A percentile compares a stretch with the other conserved stretches of the same genome.
Conservation (phyloP, 2,888 invertebrate species). For the Barypeithes pellucidus region DNA sequence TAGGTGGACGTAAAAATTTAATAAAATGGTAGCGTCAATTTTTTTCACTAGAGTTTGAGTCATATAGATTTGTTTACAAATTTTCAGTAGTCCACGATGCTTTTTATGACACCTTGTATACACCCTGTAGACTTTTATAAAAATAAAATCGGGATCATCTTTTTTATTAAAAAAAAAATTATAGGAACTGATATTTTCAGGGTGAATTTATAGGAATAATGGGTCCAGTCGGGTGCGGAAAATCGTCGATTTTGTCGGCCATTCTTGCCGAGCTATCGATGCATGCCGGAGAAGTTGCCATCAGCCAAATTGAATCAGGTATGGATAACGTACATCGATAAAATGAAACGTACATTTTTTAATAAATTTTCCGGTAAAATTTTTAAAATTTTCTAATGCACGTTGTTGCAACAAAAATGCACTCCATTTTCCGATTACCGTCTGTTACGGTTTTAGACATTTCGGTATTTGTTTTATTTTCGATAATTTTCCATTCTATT, state of each 20-base stretch:
- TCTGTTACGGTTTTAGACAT: not conserved
- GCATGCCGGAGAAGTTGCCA: conserved; percentile 79
- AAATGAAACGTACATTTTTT: not conserved
- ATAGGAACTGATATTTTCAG: conserved; percentile 64
- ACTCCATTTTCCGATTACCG: not conserved
- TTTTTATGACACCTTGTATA: no score
- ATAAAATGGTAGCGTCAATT: no score
- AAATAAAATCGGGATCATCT: no score
- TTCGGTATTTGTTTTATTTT: not conserved
- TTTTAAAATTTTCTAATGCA: no score
- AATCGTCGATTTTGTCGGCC: conserved; percentile 88
- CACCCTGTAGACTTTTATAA: no score
- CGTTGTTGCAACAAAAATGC: no score
- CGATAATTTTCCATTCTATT: not conserved
- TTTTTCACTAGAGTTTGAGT: no score
- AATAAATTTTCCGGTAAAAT: not conserved
- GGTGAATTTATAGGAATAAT: conserved; percentile 89
- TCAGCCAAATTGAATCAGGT: conserved; percentile 80
- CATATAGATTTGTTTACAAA: no score
- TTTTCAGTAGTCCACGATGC: no score
- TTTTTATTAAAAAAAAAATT: not conserved
- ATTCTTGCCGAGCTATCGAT: conserved; percentile 89
- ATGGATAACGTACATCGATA: conserved; percentile 44
- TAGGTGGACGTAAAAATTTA: no score
- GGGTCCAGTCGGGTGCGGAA: conserved; percentile 93